Evolutionary conservation across 1,140 invertebrate genomes (phyloP).

Genomic region (Heliothis subflexa): DNA sequence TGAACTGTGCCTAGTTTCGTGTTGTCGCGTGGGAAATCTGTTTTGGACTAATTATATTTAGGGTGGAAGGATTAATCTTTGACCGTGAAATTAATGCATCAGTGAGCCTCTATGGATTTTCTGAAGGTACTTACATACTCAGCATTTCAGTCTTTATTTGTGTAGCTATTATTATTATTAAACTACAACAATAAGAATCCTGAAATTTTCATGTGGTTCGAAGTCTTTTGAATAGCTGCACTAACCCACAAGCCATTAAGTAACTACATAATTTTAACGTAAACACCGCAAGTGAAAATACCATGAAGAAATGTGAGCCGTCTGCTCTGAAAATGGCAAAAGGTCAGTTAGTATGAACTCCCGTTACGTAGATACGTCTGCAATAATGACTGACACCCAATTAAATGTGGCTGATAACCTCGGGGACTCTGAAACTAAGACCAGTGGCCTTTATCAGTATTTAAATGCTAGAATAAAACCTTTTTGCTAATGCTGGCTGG

Average conservation of each 20-base stretch:
- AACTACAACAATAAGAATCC: no score
- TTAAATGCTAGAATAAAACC: slow-evolving; percentile 12
- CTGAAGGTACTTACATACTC: no score
- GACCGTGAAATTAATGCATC: no score
- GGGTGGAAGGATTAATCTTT: no score
- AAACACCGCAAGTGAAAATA: slow-evolving; percentile 19
- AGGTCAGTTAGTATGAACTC: slow-evolving; percentile 9
- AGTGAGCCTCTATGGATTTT: no score
- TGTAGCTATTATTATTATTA: no score
- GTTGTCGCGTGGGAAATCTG: slow-evolving; percentile 4
- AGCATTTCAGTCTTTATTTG: no score
- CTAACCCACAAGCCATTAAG: background rate
- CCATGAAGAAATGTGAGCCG: slow-evolving; percentile 26
- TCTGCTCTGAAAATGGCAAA: slow-evolving; percentile 31
- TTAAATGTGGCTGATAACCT: slow-evolving; percentile 37
- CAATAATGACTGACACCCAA: slow-evolving; percentile 36
- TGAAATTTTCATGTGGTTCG: no score
- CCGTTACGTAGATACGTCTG: slow-evolving; percentile 17
- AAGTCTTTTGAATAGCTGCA: no score
- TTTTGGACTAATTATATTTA: background rate
- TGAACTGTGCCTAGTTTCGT: slow-evolving; percentile 28
- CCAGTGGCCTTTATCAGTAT: slow-evolving; percentile 2
- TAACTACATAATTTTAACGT: slow-evolving; percentile 18
- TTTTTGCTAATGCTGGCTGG: background rate
- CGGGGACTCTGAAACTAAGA: slow-evolving; percentile 17